Base-by-base conservation (phyloP, 2,113 vertebrate genomes). In the Podilymbus podiceps region DNA sequence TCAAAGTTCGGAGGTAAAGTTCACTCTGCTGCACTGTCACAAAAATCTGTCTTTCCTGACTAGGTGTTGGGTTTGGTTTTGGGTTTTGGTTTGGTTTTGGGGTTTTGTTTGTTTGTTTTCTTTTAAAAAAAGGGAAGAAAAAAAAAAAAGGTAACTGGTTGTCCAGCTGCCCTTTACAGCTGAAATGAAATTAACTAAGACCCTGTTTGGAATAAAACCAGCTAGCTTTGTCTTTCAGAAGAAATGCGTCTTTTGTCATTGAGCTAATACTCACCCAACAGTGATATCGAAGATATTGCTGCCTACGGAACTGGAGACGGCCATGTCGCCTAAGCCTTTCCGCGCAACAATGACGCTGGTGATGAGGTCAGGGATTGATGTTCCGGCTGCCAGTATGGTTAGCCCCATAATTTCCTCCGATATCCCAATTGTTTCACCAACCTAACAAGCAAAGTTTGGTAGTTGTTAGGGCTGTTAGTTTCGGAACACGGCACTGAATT, bases 281-380 rank as follows among this genome's bases (percentile, higher is more conserved):
- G 99, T 99, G 98, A 99, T 99, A 73, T 99, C 99, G 2, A 99
- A 99, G 98, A 99, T 99, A 95, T 99, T 99, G 91, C 99, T 99
- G 97, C 99, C 99, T 73, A 99, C 99, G 2, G 99, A 99, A 58
- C 99, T 99, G 94, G 99, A 99, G 85, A 99, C 99, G 1, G 99
- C 99, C 99, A 99, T 99, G 98, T 99, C 99, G 11, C 99, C 99
- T 40, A 99, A 93, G 64, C 99, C 99, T 93, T 99, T 99, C 52
- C 99, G 98, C 27, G 99, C 99, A 27, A 99, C 99, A 3, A 99
- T 99, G 89, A 99, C 99, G 27, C 99, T 99, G 95, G 99, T 99
- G 96, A 99, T 99, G 59, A 99, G 99, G 97, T 99, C 99, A 49
- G 99, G 99, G 95, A 99, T 99, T 53, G 99, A 99, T 1, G 99